Base-by-base conservation (phyloP, 2,797 vertebrate species). In the Amblyraja radiata region DNA sequence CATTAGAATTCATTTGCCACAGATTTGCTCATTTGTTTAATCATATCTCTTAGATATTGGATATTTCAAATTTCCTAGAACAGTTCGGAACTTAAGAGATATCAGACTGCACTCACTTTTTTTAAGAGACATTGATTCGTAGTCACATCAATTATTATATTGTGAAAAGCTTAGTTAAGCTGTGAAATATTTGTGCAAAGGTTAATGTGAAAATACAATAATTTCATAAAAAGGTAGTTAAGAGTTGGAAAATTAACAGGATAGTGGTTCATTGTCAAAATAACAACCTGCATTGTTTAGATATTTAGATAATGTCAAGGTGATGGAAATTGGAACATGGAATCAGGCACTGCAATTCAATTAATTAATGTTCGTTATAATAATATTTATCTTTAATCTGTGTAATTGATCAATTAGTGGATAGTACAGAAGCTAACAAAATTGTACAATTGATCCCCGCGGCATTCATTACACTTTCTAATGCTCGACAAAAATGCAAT, bases 321-420 rank as follows among this genome's bases (percentile, higher is more conserved):
- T 32, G 13, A n/a, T 88, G 16, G 61, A 68, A 68, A 88, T 68
- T 88, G 36, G n/a, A 88, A 8, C 8, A 18, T 65, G 63, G n/a
- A 18, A 88, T 65, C 28, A 3, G 63, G n/a, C n/a, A 8, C 28
- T 68, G n/a, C 13, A 18, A 63, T 65, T n/a, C n/a, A 65, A 10
- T 36, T 18, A 68, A 7, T 88, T 68, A 65, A n/a, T 65, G 6
- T 32, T 32, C 6, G n/a, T 68, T 11, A 18, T 68, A 68, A 68
- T 65, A 63, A 16, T 88, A 8, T 7, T 5, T 1, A 88, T 68
- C 63, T 68, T n/a, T 36, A 36, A 36, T 68, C n/a, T 88, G 4
- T 32, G 83, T 86, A 86, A 32, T 91, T 91, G 88, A 74, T 91
- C 25, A 54, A 61, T 36, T 63, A 90, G 28, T 73, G 65, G 88